Base-by-base conservation (phyloP, 2,113 vertebrate genomes). In the Pandion haliaetus region DNA sequence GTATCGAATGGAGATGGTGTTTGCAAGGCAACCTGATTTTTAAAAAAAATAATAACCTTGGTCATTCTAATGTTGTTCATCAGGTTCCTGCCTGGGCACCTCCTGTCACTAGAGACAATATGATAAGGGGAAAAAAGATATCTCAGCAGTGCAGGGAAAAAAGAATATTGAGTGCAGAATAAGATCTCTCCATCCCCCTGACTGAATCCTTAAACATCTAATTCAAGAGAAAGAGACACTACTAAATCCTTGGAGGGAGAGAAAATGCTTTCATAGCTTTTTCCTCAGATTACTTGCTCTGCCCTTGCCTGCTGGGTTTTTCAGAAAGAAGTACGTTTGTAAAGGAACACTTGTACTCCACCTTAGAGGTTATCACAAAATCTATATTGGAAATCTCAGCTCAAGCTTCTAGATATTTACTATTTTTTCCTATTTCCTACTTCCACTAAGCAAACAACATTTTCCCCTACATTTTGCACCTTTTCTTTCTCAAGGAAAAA, bases 211-310 rank as follows among this genome's bases (percentile, higher is more conserved):
- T 91, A 92, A 90, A 94, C 59, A 95, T 32, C 81, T 93, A 91
- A 82, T 58, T 59, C 11, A 1, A 88, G 23, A 69, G 70, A 82
- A 74, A 95, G 21, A 90, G 54, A 91, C 69, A 87, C 76, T 62
- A 70, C 71, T 19, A 95, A 97, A 91, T 91, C 96, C 88, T 90
- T 73, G 72, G 92, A 95, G 59, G 86, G 57, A 93, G 19, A 61
- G 70, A 94, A 96, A 87, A 94, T 76, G 86, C 72, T 94, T 97
- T 96, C 92, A 89, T 74, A 63, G 86, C 65, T 84, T 91, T 96
- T 95, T 90, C 82, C 78, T 93, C 54, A 77, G 86, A 93, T 90
- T 96, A 85, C 59, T 82, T 85, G 79, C 25, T 87, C 71, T 91
- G 73, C 40, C 17, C 5, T 89, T 95, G 67, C 77, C 79, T 89